Evolutionary conservation across 1,140 invertebrate species (phyloP).

Genomic region (Drosophila varians): DNA sequence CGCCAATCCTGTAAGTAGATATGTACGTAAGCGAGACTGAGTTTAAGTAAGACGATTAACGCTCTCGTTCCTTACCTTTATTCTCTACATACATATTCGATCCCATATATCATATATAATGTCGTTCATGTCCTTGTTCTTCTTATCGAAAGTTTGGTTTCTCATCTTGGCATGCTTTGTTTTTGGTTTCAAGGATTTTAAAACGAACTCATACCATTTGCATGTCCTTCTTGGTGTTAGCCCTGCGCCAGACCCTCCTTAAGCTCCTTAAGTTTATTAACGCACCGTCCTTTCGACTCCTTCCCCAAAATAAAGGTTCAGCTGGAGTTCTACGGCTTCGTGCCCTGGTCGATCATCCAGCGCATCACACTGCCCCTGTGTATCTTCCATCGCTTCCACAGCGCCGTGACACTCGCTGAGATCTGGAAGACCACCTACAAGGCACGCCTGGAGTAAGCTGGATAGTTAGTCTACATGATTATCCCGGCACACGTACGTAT

Average conservation of each 20-base stretch:
- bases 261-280: background rate
- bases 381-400: constrained; percentile 99
- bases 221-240: constrained; percentile 24
- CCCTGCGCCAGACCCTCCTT: background rate
- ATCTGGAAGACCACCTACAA: constrained; percentile 99
- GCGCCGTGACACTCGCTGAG: constrained; percentile 97
- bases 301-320: constrained; percentile 85
- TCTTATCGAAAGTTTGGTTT: background rate
- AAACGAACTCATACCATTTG: background rate
- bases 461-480: background rate
- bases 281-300: constrained; percentile 26
- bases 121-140: background rate
- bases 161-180: constrained; percentile 12
- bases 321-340: constrained; percentile 96
- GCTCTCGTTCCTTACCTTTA: constrained; percentile 70
- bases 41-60: constrained; percentile 80
- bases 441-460: constrained; percentile 90
- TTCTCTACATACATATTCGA: constrained; percentile 16
- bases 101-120: constrained; percentile 1
- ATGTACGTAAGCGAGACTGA: constrained; percentile 83
- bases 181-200: background rate
- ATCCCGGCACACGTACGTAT: constrained; percentile 2
- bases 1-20: constrained; percentile 91
- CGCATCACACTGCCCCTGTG: constrained; percentile 96
- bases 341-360: constrained; percentile 97